Base-by-base conservation (phyloP, 2,888 invertebrate genomes). In the Lysandra bellargus region DNA sequence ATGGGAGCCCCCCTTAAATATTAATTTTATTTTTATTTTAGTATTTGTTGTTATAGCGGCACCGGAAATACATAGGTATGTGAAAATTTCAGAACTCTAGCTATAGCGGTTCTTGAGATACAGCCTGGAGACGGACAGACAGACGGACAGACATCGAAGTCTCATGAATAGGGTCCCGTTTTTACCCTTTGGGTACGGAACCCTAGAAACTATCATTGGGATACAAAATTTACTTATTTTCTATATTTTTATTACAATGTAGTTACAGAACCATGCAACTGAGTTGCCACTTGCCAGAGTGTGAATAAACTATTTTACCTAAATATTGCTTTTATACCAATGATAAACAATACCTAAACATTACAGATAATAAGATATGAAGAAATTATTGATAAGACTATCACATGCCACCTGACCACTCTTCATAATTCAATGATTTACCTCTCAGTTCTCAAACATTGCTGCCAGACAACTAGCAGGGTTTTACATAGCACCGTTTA, bases 341-440 rank as follows among this genome's bases (percentile, higher is more conserved):
- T 64, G 64, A 64, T 64, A 64, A 64, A 64, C 30, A 64, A 64
- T 64, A 23, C 23, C 23, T 23, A 30, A 64, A 64, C 64, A 64
- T 23, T 30, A 30, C 23, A 30, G 30, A 64, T 61, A 23, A 7
- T 64, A 30, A 64, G 23, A 64, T 64, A 23, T 30, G 64, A 64
- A 64, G 30, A 30, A 64, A 64, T 9, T 64, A 64, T 30, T 64
- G 30, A 64, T 64, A 64, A 64, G 23, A 30, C 23, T 61, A 23
- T 61, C 23, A 61, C 61, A 23, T 30, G 23, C 23, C 9, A 2
- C 9, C 9, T 12, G 9, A 9, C 23, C 23, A 30, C 23, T 9
- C 9, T 23, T 30, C 7, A 23, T 23, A 23, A 0, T 17, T 57
- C 53, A 53, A 14, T 53, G 4, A 53, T 53, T 53, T 53, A 17